These are phyloP conservation scores for Drosophila flavopinicola DNA, from an alignment of 2,888 invertebrate genomes.

Conservation along the genomic window DNA sequence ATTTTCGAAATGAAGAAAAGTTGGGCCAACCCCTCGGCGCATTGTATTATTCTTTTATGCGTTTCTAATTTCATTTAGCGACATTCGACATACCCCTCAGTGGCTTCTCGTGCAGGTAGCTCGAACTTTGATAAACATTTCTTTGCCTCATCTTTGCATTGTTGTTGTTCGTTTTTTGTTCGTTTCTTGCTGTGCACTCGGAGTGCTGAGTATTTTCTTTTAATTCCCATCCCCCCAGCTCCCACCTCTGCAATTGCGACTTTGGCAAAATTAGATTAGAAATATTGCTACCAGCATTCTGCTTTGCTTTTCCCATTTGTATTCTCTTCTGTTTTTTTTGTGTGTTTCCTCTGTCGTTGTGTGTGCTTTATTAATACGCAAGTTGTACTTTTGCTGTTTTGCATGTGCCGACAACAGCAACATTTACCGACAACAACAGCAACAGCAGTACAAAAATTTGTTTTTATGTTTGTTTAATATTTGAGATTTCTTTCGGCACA, in stretches of 20 bases:
- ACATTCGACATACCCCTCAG: slow-evolving; percentile 61
- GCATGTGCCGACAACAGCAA: slow-evolving; percentile 40
- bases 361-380: slow-evolving; percentile 66
- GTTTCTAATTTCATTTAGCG: slow-evolving; percentile 81
- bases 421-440: slow-evolving; percentile 13
- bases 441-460: no score
- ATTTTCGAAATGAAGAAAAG: slow-evolving; percentile 23
- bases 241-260: slow-evolving; percentile 27
- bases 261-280: slow-evolving; percentile 80
- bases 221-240: slow-evolving; percentile 55
- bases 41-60: slow-evolving; percentile 76
- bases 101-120: slow-evolving; percentile 33
- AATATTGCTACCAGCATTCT: slow-evolving; percentile 80
- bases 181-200: slow-evolving; percentile 31
- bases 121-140: slow-evolving; percentile 74
- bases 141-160: slow-evolving; percentile 61
- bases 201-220: slow-evolving; percentile 69
- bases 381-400: slow-evolving; percentile 54
- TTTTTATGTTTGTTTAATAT: slow-evolving; percentile 66
- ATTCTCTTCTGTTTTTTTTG: slow-evolving; percentile 20
- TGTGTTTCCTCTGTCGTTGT: slow-evolving; percentile 36
- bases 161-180: slow-evolving; percentile 59
- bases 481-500: slow-evolving; percentile 41
- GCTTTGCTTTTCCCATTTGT: slow-evolving; percentile 58
- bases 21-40: slow-evolving; percentile 59